phyloP scores from a whole-genome alignment of 2,888 invertebrate species.

The Subacronicta megacephala region DNA sequence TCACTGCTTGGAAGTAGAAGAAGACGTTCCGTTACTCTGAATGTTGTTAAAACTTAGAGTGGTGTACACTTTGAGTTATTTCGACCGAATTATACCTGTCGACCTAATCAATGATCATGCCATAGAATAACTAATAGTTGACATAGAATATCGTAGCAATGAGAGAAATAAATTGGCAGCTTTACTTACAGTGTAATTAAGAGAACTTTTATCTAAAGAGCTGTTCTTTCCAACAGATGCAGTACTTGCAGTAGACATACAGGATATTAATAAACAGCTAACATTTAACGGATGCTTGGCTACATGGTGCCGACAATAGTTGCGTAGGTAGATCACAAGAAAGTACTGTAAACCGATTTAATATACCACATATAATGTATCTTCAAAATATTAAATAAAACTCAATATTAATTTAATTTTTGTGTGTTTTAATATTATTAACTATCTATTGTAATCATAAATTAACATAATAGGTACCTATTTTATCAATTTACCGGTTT shows the following conservation, averaged over 20 bases:
- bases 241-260: constrained; percentile 16
- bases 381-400: no score
- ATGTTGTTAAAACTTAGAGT: no score
- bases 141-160: no score
- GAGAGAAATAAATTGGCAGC: no score
- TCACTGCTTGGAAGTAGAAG: no score
- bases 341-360: constrained; percentile 3
- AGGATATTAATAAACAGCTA: constrained; percentile 44
- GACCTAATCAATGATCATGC: no score
- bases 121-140: no score
- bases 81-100: no score
- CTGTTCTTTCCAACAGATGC: constrained; percentile 23
- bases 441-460: constrained; percentile 9
- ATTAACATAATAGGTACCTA: constrained; percentile 9
- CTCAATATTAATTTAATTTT: constrained; percentile 13
- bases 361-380: no score
- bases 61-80: no score
- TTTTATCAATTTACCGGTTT: constrained; percentile 14
- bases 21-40: no score
- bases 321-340: constrained; percentile 52
- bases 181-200: no score
- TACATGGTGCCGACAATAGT: constrained; percentile 29
- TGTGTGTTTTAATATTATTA: constrained; percentile 17
- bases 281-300: constrained; percentile 45
- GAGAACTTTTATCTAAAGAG: constrained; percentile 15